These are phyloP conservation scores for Pseudococcus jackbeardsleyi DNA, from an alignment of 2,888 invertebrate species.

Conservation along the genomic window DNA sequence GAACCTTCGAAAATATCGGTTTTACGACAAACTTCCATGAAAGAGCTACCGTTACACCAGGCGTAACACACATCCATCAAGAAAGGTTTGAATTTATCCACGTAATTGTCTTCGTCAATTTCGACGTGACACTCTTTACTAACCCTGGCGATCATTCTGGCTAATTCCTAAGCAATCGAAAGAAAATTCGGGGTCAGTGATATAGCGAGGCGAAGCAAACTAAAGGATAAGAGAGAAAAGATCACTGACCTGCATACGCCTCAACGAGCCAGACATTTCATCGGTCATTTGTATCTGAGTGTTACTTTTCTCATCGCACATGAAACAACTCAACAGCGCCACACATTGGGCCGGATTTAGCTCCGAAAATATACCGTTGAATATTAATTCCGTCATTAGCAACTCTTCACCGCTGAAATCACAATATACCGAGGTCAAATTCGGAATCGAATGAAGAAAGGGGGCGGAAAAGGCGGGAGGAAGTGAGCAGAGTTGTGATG, in stretches of 20 bases:
- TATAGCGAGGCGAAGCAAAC: not conserved
- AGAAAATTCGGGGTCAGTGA: not conserved
- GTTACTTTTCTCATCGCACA: conserved; percentile 91
- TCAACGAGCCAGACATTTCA: conserved; percentile 86
- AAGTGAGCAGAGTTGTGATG: not conserved
- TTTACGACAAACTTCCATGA: conserved; percentile 94
- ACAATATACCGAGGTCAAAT: not conserved
- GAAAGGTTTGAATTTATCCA: conserved; percentile 91
- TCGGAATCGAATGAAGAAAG: not conserved
- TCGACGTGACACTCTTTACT: conserved; percentile 87
- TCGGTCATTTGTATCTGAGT: conserved; percentile 86
- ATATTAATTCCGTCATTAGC: conserved; percentile 96
- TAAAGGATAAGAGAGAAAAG: not conserved
- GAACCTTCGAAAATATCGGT: conserved; percentile 95
- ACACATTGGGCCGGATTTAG: conserved; percentile 86
- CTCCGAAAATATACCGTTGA: conserved; percentile 94
- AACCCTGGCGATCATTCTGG: conserved; percentile 90
- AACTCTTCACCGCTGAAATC: conserved; percentile 88
- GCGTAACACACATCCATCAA: conserved; percentile 97
- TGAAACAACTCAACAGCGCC: conserved; percentile 89
- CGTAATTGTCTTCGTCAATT: conserved; percentile 90
- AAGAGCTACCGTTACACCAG: conserved; percentile 95
- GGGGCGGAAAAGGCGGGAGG: not conserved
- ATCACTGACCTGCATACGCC: conserved; percentile 86
- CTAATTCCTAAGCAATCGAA: conserved; percentile 79